A percentile compares a stretch with the other conserved stretches of the same genome.
Evolutionary conservation across 2,888 invertebrate genomes (phyloP).

Genomic region (Anodontia alba): DNA sequence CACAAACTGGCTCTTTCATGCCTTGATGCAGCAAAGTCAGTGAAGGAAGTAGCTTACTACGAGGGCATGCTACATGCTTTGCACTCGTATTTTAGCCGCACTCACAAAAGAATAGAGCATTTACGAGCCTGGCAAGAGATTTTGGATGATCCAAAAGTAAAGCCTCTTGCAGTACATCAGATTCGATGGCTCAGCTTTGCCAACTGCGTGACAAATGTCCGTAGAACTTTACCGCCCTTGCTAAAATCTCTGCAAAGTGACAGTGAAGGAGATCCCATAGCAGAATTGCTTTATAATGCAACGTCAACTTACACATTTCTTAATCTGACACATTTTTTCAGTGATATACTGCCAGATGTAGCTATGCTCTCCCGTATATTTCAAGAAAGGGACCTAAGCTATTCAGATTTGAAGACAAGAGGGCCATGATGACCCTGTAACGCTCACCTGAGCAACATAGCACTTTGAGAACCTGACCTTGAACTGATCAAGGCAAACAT

Average conservation of each 20-base stretch:
- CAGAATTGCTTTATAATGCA: slow-evolving; percentile 18
- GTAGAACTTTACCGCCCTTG: no score
- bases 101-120: slow-evolving; percentile 39
- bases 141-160: no score
- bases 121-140: slow-evolving; percentile 37
- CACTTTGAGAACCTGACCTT: no score
- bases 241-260: slow-evolving; percentile 38
- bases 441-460: no score
- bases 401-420: slow-evolving; percentile 1
- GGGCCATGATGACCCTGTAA: no score
- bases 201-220: no score
- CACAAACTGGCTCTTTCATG: no score
- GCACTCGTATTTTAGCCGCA: slow-evolving; percentile 34
- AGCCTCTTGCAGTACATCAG: background rate
- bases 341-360: slow-evolving; percentile 39
- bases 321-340: slow-evolving; percentile 32
- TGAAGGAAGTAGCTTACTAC: no score
- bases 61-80: slow-evolving; percentile 22
- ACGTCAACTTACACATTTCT: slow-evolving; percentile 31
- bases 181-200: no score
- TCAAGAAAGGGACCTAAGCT: slow-evolving; percentile 20
- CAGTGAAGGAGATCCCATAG: slow-evolving; percentile 30
- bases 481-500: no score
- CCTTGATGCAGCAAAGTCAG: no score
- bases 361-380: slow-evolving; percentile 22